Evolutionary conservation across 2,113 vertebrate species (phyloP).

Genomic region (Chunga burmeisteri): DNA sequence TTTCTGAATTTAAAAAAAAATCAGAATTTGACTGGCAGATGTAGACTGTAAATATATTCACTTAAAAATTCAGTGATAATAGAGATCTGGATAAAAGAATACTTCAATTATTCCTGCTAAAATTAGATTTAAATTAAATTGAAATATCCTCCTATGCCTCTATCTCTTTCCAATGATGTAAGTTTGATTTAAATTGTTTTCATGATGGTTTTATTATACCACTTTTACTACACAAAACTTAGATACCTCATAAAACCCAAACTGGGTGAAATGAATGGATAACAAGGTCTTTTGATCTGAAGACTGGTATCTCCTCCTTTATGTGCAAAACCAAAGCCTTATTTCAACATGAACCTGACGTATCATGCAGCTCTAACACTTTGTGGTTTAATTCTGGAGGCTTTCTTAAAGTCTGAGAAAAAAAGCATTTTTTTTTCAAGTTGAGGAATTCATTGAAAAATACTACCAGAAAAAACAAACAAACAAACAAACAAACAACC

Average conservation of each 20-base stretch:
- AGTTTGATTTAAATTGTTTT: not conserved
- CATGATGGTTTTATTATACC: not conserved
- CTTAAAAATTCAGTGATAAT: not conserved
- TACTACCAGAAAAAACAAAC: not conserved
- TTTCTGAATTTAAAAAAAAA: not conserved
- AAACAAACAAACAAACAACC: not conserved
- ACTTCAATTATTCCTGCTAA: not conserved
- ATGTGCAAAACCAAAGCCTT: slow-evolving; percentile 56
- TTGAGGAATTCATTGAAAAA: slow-evolving; percentile 24
- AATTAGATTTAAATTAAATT: slow-evolving; percentile 16
- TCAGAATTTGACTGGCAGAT: not conserved
- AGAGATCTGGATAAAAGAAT: not conserved
- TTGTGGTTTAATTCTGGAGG: slow-evolving; percentile 53
- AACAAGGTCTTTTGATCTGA: slow-evolving; percentile 35
- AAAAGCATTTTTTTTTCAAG: not conserved
- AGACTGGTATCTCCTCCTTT: not conserved
- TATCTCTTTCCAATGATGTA: not conserved
- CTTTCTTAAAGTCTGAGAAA: not conserved
- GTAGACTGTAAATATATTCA: not conserved
- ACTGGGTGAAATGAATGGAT: not conserved
- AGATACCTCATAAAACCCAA: not conserved
- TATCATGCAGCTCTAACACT: not conserved
- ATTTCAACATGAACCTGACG: slow-evolving; percentile 55
- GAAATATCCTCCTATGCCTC: not conserved
- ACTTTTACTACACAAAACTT: not conserved